Evolutionary conservation across 2,113 vertebrate genomes (phyloP).

Genomic region (Dasyurus viverrinus): DNA sequence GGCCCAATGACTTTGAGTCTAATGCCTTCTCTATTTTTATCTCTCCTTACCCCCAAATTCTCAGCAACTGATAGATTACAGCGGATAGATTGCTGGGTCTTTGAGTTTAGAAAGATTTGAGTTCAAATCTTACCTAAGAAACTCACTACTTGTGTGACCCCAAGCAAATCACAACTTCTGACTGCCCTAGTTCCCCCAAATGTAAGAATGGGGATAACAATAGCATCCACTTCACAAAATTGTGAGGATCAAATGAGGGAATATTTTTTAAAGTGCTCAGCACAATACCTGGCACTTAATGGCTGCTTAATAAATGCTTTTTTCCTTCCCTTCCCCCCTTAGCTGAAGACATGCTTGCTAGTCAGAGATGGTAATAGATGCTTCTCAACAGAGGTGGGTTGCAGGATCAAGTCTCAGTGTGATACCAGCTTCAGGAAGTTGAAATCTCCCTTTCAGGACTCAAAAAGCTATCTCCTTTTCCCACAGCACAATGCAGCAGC

Average conservation of each 20-base stretch:
- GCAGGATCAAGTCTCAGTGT: not conserved
- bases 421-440: not conserved
- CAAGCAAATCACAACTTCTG: not conserved
- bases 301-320: not conserved
- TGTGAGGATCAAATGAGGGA: not conserved
- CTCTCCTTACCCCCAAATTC: not conserved
- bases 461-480: not conserved
- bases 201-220: not conserved
- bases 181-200: not conserved
- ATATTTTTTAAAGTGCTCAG: not conserved
- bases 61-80: not conserved
- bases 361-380: not conserved
- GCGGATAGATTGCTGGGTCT: not conserved
- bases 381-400: not conserved
- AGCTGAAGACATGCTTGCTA: not conserved
- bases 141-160: not conserved
- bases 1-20: not conserved
- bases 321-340: not conserved
- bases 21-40: not conserved
- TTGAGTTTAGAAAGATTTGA: not conserved
- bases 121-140: not conserved
- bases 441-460: not conserved
- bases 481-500: not conserved
- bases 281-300: not conserved
- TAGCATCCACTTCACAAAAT: not conserved